Percentiles rank a stretch among this genome's conserved stretches.
Conservation (phyloP, 1,140 invertebrate genomes). For the Temnothorax nylanderi region DNA sequence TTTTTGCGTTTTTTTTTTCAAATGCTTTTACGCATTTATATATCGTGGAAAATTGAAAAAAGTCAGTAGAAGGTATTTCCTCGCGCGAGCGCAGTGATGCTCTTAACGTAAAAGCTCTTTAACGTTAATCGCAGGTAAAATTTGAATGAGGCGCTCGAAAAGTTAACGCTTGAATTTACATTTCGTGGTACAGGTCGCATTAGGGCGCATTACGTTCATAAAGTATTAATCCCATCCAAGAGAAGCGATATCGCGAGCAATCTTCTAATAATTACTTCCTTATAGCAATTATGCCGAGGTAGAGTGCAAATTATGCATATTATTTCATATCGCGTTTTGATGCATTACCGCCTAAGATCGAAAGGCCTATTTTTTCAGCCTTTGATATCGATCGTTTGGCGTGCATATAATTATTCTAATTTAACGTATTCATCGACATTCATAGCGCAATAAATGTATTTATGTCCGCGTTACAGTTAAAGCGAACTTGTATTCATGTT, state of each 20-base stretch:
- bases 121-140: slow-evolving; percentile 43
- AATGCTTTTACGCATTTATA: background rate
- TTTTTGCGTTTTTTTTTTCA: background rate
- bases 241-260: slow-evolving; percentile 20
- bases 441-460: background rate
- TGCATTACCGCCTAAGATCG: slow-evolving; percentile 9
- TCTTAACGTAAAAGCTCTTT: slow-evolving; percentile 55
- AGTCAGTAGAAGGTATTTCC: background rate
- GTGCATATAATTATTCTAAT: slow-evolving; percentile 18
- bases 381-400: background rate
- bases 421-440: background rate
- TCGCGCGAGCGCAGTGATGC: background rate
- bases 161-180: slow-evolving; percentile 56
- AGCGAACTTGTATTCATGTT: background rate
- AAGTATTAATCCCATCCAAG: slow-evolving; percentile 45
- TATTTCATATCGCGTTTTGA: background rate
- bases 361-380: background rate
- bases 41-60: slow-evolving; percentile 20
- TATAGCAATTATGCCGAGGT: background rate
- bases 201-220: slow-evolving; percentile 40
- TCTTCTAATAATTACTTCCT: slow-evolving; percentile 34
- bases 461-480: background rate
- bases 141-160: slow-evolving; percentile 46
- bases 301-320: slow-evolving; percentile 2
- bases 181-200: slow-evolving; percentile 28